phyloP scores from a whole-genome alignment of 2,113 vertebrate species.

The Megatriorchis doriae region DNA sequence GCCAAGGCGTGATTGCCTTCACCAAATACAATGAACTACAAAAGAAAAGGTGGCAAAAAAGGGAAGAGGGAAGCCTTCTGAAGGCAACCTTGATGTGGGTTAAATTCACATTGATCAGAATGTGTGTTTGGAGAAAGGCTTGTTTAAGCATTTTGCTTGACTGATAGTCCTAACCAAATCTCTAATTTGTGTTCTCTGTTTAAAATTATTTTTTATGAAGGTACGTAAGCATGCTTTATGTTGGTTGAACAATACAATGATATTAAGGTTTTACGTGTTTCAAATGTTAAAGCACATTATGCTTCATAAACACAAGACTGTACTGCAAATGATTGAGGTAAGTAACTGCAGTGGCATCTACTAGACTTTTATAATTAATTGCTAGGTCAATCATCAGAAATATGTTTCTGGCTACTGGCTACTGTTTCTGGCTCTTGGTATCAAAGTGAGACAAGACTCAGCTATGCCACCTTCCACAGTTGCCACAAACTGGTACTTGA shows the following conservation, averaged over 20 bases:
- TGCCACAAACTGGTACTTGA: not conserved
- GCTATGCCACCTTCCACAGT: not conserved
- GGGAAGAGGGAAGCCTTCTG: not conserved
- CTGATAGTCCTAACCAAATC: not conserved
- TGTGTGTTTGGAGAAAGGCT: not conserved
- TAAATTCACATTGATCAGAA: not conserved
- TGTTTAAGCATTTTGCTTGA: not conserved
- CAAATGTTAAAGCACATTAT: not conserved
- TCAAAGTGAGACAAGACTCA: not conserved
- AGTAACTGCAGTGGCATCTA: not conserved
- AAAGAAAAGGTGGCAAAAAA: not conserved
- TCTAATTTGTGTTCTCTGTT: not conserved
- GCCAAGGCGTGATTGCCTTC: fast-evolving
- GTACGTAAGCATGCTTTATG: not conserved
- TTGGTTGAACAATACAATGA: not conserved
- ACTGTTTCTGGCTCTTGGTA: not conserved
- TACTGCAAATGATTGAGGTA: not conserved
- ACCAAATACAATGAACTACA: not conserved
- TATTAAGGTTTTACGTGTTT: not conserved
- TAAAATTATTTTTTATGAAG: not conserved
- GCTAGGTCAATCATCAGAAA: not conserved
- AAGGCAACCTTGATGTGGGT: not conserved
- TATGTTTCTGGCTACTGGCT: not conserved
- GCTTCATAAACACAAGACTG: not conserved
- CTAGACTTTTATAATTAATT: not conserved